Percentiles rank a stretch among this genome's conserved stretches.
phyloP scores from a whole-genome alignment of 2,888 invertebrate species.

The Neoscelio sp. region DNA sequence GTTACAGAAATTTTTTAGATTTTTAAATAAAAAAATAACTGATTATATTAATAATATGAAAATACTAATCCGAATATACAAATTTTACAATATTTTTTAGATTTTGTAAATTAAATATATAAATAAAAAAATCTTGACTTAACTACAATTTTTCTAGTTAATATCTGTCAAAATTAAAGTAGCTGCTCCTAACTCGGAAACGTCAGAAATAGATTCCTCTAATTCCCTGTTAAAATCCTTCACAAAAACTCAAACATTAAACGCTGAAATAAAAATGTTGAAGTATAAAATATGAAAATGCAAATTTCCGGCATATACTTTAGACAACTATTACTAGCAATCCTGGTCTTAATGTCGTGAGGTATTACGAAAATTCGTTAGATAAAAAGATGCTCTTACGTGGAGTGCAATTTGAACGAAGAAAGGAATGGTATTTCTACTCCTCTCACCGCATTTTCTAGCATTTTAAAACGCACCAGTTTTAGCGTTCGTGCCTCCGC shows the following conservation, averaged over 20 bases:
- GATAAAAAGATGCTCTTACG: conserved; percentile 56
- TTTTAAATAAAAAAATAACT: no score
- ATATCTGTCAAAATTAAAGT: no score
- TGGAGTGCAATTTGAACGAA: conserved; percentile 4
- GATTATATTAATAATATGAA: no score
- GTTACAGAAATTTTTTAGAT: no score
- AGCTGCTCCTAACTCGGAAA: no score
- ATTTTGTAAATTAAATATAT: no score
- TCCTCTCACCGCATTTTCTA: conserved; percentile 11
- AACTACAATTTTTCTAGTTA: no score
- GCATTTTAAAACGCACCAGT: conserved; percentile 34
- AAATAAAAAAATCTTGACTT: no score
- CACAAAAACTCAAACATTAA: background rate
- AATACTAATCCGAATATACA: no score
- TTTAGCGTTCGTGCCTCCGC: conserved; percentile 43
- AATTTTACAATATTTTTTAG: no score
- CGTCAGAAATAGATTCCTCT: no score
- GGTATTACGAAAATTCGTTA: conserved; percentile 17
- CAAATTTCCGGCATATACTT: conserved; percentile 21
- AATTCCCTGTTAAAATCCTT: no score
- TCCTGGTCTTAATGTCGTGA: conserved; percentile 44
- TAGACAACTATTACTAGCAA: conserved; percentile 19
- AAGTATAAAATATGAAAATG: conserved; percentile 19
- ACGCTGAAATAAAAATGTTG: background rate
- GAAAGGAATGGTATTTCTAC: conserved; percentile 1